A percentile compares a stretch with the other conserved stretches of the same genome.
Evolutionary conservation across 2,888 invertebrate genomes (phyloP).

Genomic region (Halocaridina rubra): DNA sequence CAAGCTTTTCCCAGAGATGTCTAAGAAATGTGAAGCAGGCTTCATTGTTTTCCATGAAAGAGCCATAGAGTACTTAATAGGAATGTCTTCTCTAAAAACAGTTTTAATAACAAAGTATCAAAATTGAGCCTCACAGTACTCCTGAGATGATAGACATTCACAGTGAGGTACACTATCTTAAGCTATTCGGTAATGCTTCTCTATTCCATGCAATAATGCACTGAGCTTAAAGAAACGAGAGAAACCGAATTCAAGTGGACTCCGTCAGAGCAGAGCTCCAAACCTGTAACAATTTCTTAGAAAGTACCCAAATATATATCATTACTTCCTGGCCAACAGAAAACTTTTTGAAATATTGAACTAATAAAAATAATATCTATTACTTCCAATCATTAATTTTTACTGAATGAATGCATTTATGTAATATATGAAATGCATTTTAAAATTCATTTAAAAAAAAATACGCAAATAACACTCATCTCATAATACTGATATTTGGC

Average conservation of each 20-base stretch:
- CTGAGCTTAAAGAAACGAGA: neutral
- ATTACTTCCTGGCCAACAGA: no score
- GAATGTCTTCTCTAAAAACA: slow-evolving; percentile 7
- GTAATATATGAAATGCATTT: neutral
- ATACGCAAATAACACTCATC: neutral
- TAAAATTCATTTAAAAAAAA: neutral
- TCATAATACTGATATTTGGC: slow-evolving; percentile 15
- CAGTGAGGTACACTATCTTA: slow-evolving; percentile 4
- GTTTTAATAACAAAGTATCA: slow-evolving; percentile 11
- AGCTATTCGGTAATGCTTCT: neutral
- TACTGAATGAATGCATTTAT: slow-evolving; percentile 20
- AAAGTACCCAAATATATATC: no score
- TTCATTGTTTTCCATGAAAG: slow-evolving; percentile 35
- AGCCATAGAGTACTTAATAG: slow-evolving; percentile 13
- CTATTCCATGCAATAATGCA: neutral
- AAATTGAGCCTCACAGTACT: slow-evolving; percentile 10
- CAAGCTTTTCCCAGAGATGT: slow-evolving; percentile 26
- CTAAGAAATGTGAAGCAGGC: slow-evolving; percentile 33
- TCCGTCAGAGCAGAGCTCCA: neutral
- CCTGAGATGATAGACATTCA: neutral
- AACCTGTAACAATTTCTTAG: no score
- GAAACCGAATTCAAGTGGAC: neutral
- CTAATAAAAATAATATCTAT: slow-evolving; percentile 6
- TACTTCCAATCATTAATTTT: neutral
- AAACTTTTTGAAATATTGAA: no score